phyloP scores from a whole-genome alignment of 2,113 vertebrate genomes.

The Physeter macrocephalus region DNA sequence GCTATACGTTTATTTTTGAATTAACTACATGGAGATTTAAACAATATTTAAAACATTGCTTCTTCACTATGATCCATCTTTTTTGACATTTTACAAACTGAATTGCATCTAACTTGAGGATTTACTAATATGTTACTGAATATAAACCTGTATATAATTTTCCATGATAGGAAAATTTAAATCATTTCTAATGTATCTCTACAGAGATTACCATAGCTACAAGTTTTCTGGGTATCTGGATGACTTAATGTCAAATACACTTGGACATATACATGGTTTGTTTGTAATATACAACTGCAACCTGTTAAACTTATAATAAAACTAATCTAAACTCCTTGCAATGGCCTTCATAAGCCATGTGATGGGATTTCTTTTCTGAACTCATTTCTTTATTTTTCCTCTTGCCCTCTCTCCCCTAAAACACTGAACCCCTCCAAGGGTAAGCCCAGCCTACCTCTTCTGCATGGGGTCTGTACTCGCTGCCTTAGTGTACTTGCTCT shows the following conservation, averaged over 20 bases:
- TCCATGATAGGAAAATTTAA: background rate
- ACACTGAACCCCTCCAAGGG: background rate
- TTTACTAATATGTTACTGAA: background rate
- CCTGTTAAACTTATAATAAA: background rate
- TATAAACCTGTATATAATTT: background rate
- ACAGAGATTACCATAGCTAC: background rate
- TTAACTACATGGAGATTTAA: background rate
- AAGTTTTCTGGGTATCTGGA: background rate
- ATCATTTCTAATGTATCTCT: background rate
- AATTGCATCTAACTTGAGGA: background rate
- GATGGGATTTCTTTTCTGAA: background rate
- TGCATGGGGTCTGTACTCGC: fast-evolving
- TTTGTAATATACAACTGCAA: background rate
- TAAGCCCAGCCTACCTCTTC: background rate
- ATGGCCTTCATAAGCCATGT: background rate
- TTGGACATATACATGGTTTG: background rate
- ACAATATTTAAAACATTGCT: background rate
- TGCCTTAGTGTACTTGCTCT: too few relatives aligned
- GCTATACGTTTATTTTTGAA: background rate
- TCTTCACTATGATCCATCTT: background rate
- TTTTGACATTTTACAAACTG: background rate
- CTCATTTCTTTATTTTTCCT: background rate
- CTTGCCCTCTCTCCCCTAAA: background rate
- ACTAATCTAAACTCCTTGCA: background rate
- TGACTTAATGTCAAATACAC: background rate